Evolutionary conservation across 2,888 invertebrate genomes (phyloP), one percentile per base, ranked within the genome.

Genomic region (Ichneumoninae sp.): DNA sequence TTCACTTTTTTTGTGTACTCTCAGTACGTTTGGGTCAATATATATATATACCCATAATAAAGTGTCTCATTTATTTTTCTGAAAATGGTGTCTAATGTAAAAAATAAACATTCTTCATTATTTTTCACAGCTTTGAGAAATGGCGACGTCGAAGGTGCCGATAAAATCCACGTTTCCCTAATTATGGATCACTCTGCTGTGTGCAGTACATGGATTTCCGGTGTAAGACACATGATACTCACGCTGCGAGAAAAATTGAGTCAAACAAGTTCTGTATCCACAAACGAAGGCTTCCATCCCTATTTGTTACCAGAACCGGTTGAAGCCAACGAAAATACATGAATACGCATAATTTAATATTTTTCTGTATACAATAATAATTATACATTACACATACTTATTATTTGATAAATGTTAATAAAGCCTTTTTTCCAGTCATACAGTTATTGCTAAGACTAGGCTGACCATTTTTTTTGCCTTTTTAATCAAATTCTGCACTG

Each of bases 141-240:
- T 74, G 94, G 94, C 62, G 92, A 94, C 66, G 94, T 94, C 1
- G 93, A 91, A 16, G 93, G 92, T 90, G 96, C 96, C 36, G 95
- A 96, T 92, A 94, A 95, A 80, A 94, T 96, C 70, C 96, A 96
- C 87, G 93, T 95, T 89, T 94, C 94, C 0, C 91, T 96, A 22
- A 95, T 96, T 95, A 95, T 95, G 86, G 95, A 95, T 83, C 94
- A 96, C 93, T 94, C 95, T 0, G 94, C 94, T 82, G 90, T 94
- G 8, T 96, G 96, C 0, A 94, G 95, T 69, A 93, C 94, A 1
- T 96, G 96, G 96, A 96, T 96, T 94, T 94, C 95, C 0, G 95
- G 95, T 60, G 94, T 96, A 40, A 95, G 96, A 88, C 95, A 95
- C 82, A 93, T 96, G 0, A 95, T 96, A 82, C 94, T 92, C 77